Base-by-base conservation (phyloP, 2,888 invertebrate species). In the Drosophila robusta region DNA sequence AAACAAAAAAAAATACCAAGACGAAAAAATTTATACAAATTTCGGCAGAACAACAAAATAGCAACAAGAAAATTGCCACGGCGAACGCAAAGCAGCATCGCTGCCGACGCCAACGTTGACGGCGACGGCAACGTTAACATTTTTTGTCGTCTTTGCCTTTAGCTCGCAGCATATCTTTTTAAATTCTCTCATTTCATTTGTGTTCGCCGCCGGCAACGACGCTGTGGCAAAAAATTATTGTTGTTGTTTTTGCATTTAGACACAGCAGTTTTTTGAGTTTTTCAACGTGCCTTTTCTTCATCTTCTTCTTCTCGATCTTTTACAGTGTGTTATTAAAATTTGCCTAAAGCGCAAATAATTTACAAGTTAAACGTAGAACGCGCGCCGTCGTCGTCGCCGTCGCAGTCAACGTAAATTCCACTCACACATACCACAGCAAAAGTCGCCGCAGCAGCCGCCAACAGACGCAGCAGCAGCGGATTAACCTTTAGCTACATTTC, bases 401-500 rank as follows among this genome's bases (percentile, higher is more conserved):
- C 69, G 67, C 61, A 55, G 34, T 63, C 63, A 62, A 78, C 74
- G 81, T 81, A 70, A 75, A 88, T 83, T 83, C 83, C 83, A 83
- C 84, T 79, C 72, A 79, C 83, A 83, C 88, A 88, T 88, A 83
- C 83, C 83, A 82, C 71, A 76, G 58, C 73, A 64, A 71, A 63
- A 36, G 67, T 54, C 54, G 45, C 62, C 61, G 45, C 69, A 63
- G 67, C 74, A 50, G 46, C 46, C 51, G 51, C 46, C 50, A 46
- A 18, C 38, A 49, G 51, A 69, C 55, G 75, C 73, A 65, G 51
- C 76, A 66, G 80, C 88, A 87, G 86, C 88, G 88, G 84, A 88
- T 88, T 86, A 87, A 84, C 73, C 78, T 70, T 78, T 83, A 85
- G 79, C 82, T 79, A 85, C 75, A 76, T 68, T 77, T 80, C 70